phyloP scores from a whole-genome alignment of 1,140 invertebrate genomes.

The Brachionus calyciflorus region DNA sequence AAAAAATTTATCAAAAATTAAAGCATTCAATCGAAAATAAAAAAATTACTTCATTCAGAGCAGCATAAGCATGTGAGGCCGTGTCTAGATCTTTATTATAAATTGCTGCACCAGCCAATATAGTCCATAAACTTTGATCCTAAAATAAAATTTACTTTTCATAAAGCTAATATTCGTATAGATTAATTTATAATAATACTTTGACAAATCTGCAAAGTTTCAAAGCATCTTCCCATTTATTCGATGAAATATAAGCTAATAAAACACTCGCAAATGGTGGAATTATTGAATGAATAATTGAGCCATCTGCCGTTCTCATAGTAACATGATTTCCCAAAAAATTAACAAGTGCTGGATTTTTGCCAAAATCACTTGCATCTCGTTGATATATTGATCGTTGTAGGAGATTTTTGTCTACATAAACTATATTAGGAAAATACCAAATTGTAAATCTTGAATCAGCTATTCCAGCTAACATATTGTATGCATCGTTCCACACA shows the following conservation, averaged over 20 bases:
- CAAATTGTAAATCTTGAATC: conserved; percentile 78
- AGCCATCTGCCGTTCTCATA: conserved; percentile 70
- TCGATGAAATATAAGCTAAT: conserved; percentile 66
- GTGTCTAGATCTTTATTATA: conserved; percentile 74
- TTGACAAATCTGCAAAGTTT: conserved; percentile 74
- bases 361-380: conserved; percentile 72
- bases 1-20: not conserved
- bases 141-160: conserved; percentile 52
- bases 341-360: conserved; percentile 72
- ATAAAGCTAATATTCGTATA: not conserved
- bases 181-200: conserved; percentile 60
- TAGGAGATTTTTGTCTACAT: conserved; percentile 72
- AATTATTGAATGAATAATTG: conserved; percentile 67
- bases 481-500: conserved; percentile 76
- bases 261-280: conserved; percentile 69
- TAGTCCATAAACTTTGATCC: conserved; percentile 82
- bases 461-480: conserved; percentile 78
- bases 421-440: conserved; percentile 75
- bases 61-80: conserved; percentile 88
- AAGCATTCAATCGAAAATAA: no score
- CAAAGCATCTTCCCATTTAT: conserved; percentile 73
- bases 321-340: conserved; percentile 76
- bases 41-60: conserved; percentile 70
- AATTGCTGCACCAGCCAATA: conserved; percentile 78
- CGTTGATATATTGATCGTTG: conserved; percentile 67